phyloP scores from a whole-genome alignment of 2,113 vertebrate species.

The Baryphthengus martii region DNA sequence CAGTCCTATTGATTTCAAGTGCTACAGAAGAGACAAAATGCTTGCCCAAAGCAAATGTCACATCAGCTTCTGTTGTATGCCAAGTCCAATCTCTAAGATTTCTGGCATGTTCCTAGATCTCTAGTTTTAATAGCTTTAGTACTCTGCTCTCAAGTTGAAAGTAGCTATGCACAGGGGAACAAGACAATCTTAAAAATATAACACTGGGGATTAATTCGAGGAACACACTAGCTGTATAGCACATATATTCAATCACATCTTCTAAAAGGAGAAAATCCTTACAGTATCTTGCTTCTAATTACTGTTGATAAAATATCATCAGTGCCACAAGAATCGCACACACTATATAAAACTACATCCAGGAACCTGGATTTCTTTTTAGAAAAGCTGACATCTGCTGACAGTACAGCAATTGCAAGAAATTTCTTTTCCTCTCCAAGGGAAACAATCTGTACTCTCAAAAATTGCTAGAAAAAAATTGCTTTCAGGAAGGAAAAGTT shows the following conservation, averaged over 20 bases:
- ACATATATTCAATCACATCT: background rate
- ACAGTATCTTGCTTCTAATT: background rate
- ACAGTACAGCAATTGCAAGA: background rate
- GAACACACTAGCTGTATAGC: background rate
- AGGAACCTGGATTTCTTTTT: background rate
- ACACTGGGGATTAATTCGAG: background rate
- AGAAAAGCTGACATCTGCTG: background rate
- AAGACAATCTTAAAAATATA: background rate
- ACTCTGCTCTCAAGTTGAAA: background rate
- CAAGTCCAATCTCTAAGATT: background rate
- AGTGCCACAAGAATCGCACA: background rate
- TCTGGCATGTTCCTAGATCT: background rate
- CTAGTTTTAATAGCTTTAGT: background rate
- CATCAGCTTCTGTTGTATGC: background rate
- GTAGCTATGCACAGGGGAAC: background rate
- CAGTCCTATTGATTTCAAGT: background rate
- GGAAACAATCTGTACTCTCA: background rate
- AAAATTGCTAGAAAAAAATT: background rate
- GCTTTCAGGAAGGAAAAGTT: background rate
- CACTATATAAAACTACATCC: background rate
- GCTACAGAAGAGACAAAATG: background rate
- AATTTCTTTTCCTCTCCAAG: background rate
- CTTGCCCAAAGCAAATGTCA: background rate
- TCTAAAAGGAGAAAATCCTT: background rate
- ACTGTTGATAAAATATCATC: background rate